A percentile compares a stretch with the other conserved stretches of the same genome.
Conservation (phyloP, 2,888 invertebrate species). For the Acleris cristana region DNA sequence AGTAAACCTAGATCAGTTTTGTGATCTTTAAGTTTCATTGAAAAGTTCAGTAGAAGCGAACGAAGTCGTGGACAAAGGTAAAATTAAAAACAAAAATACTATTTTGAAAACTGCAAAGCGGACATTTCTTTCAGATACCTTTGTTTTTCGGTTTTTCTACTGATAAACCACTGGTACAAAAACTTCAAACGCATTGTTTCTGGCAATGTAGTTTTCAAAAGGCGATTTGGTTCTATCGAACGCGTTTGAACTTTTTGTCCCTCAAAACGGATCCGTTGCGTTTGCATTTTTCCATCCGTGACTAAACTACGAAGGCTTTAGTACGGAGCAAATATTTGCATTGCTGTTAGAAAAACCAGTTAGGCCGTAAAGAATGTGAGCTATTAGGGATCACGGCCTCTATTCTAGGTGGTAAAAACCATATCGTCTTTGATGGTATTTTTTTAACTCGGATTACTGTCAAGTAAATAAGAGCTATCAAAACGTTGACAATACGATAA, state of each 20-base stretch:
- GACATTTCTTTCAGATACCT: neutral
- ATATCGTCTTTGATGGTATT: too few relatives aligned
- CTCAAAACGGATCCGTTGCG: constrained; percentile 10
- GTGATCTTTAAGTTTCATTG: too few relatives aligned
- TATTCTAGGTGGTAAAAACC: too few relatives aligned
- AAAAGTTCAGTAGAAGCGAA: too few relatives aligned
- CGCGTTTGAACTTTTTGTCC: constrained; percentile 8
- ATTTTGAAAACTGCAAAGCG: neutral
- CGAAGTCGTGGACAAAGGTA: too few relatives aligned
- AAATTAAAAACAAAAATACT: too few relatives aligned
- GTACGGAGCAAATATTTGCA: neutral
- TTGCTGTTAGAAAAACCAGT: neutral
- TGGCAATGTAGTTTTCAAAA: constrained; percentile 20
- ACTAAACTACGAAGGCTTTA: constrained; percentile 19
- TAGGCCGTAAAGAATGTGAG: too few relatives aligned
- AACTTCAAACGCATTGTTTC: constrained; percentile 7
- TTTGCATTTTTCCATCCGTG: constrained; percentile 21
- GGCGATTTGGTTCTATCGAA: constrained; percentile 14
- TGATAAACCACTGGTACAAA: constrained; percentile 3
- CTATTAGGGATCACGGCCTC: too few relatives aligned
- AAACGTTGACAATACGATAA: too few relatives aligned
- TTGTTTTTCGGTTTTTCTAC: neutral
- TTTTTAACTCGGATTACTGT: too few relatives aligned
- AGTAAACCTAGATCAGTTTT: too few relatives aligned
- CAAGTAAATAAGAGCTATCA: too few relatives aligned